Conservation (phyloP, 2,888 invertebrate species). For the Octonoba sinensis region DNA sequence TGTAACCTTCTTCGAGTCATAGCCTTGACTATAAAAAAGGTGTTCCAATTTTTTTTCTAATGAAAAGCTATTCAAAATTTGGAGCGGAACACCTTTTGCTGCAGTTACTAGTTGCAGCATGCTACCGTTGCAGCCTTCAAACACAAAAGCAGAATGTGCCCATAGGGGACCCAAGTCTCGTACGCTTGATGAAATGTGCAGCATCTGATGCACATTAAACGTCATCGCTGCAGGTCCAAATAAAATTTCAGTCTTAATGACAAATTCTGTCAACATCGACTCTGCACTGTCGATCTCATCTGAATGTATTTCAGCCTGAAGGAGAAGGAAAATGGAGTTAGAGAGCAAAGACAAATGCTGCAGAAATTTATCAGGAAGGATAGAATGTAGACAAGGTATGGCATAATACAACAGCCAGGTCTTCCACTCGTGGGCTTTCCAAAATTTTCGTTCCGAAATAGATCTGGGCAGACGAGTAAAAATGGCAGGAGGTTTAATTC, state of each 20-base stretch:
- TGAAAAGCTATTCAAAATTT: constrained; percentile 20
- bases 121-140: constrained; percentile 12
- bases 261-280: neutral
- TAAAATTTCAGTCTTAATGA: neutral
- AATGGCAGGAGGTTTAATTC: constrained; percentile 11
- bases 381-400: constrained; percentile 7
- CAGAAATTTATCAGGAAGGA: constrained; percentile 15
- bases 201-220: constrained; percentile 17
- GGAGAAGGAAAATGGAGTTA: neutral
- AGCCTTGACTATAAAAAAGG: neutral
- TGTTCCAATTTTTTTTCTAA: constrained; percentile 20
- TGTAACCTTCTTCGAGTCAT: neutral
- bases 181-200: constrained; percentile 10
- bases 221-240: neutral
- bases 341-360: neutral
- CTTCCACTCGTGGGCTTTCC: constrained; percentile 28
- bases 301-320: neutral
- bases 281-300: neutral
- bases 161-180: neutral
- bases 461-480: constrained; percentile 23
- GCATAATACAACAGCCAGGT: constrained; percentile 19
- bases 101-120: constrained; percentile 17
- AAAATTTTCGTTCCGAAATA: constrained; percentile 15
- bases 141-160: constrained; percentile 11
- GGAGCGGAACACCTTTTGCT: constrained; percentile 21